phyloP scores from a whole-genome alignment of 2,797 vertebrate species.

The Hyperoplus immaculatus region DNA sequence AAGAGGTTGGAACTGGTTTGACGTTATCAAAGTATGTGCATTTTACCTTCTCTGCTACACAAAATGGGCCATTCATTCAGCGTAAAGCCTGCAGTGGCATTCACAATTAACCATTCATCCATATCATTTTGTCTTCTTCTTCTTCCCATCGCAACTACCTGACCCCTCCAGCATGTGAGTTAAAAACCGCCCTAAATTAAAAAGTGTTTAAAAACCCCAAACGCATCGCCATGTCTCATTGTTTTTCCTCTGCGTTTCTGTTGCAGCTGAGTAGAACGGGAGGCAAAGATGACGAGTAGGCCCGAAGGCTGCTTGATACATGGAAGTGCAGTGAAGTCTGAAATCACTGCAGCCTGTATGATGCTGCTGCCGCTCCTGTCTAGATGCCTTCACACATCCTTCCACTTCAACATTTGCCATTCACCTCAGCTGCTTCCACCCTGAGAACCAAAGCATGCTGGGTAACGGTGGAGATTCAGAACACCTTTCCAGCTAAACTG shows the following conservation, averaged over 20 bases:
- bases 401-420: constrained; percentile 13
- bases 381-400: constrained; percentile 43
- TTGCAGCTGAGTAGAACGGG: constrained; percentile 96
- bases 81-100: background rate
- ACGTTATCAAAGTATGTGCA: constrained; percentile 93
- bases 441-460: constrained; percentile 37
- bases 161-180: constrained; percentile 82
- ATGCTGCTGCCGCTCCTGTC: constrained; percentile 37
- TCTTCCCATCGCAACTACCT: background rate
- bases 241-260: background rate
- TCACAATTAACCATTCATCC: constrained; percentile 5
- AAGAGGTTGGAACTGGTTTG: constrained; percentile 98
- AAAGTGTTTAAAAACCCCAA: fast-evolving
- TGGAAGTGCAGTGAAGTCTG: constrained; percentile 49
- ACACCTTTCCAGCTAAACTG: background rate
- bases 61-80: constrained; percentile 6
- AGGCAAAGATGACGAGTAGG: constrained; percentile 93
- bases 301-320: background rate
- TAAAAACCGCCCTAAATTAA: background rate
- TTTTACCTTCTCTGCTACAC: constrained; percentile 22
- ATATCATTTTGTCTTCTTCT: constrained; percentile 8
- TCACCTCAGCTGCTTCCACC: constrained; percentile 14
- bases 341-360: constrained; percentile 20
- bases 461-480: background rate
- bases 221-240: background rate